Evolutionary conservation across 2,888 invertebrate genomes (phyloP).

Genomic region (Troides oblongomaculatus): DNA sequence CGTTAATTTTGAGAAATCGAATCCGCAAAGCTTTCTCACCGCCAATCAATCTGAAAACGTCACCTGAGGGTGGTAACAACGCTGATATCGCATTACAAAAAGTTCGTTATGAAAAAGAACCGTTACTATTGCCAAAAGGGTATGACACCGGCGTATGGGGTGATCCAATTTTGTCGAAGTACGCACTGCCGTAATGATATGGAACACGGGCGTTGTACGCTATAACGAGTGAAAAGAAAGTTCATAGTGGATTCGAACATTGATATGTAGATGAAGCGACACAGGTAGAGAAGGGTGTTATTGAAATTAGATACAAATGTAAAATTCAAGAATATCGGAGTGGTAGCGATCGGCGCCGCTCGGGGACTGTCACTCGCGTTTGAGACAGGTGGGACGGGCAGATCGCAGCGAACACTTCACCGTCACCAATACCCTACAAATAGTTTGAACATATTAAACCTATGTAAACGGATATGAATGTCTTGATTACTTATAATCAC

Average conservation of each 20-base stretch:
- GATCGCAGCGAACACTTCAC: constrained; percentile 24
- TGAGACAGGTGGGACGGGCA: constrained; percentile 40
- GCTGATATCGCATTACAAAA: constrained; percentile 76
- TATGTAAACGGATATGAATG: neutral
- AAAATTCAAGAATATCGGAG: constrained; percentile 64
- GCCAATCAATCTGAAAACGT: constrained; percentile 64
- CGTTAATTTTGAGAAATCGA: constrained; percentile 54
- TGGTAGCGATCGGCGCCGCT: constrained; percentile 49
- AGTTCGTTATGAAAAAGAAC: constrained; percentile 78
- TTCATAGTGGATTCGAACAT: constrained; percentile 71
- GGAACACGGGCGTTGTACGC: constrained; percentile 76
- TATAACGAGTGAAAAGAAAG: constrained; percentile 74
- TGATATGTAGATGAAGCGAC: constrained; percentile 78
- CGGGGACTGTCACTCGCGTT: constrained; percentile 20
- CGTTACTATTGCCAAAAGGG: constrained; percentile 76
- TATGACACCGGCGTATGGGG: constrained; percentile 71
- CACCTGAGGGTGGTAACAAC: constrained; percentile 74
- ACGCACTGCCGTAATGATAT: constrained; percentile 72
- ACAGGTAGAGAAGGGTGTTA: constrained; percentile 73
- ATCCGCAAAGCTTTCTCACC: constrained; percentile 59
- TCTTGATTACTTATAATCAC: neutral
- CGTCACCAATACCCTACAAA: constrained; percentile 4
- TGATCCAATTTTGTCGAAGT: constrained; percentile 75
- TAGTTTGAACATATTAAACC: neutral
- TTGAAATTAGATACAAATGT: constrained; percentile 76